Evolutionary conservation across 2,113 vertebrate species (phyloP).

Genomic region (Upupa epops): DNA sequence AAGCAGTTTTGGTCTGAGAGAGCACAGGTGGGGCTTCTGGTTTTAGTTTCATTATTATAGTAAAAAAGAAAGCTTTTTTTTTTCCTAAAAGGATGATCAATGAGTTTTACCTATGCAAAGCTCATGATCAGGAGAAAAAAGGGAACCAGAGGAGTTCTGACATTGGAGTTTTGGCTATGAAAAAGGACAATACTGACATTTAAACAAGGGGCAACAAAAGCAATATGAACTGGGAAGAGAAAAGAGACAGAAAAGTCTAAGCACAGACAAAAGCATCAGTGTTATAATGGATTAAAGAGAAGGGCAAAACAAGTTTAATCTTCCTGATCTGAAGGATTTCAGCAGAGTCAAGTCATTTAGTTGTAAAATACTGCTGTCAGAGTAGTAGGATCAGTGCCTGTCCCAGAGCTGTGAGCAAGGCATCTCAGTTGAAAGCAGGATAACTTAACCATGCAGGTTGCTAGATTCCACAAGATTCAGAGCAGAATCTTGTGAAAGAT

Average conservation of each 20-base stretch:
- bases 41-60: background rate
- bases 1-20: too few species aligned
- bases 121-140: background rate
- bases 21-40: too few species aligned
- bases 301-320: background rate
- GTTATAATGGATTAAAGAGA: background rate
- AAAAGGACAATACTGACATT: background rate
- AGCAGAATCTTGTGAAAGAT: background rate
- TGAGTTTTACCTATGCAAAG: background rate
- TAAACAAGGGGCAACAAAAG: background rate
- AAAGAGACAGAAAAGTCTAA: background rate
- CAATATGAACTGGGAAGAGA: background rate
- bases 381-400: background rate
- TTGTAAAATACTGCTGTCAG: background rate
- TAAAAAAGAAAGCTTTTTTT: background rate
- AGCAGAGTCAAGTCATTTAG: background rate
- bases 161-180: accelerated
- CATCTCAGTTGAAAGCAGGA: background rate
- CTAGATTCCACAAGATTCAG: background rate
- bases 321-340: background rate
- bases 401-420: background rate
- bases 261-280: background rate
- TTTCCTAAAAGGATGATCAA: background rate
- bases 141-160: background rate
- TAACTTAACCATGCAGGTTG: accelerated